Conservation (phyloP, 2,113 vertebrate genomes). For the Copsychus sechellarum region DNA sequence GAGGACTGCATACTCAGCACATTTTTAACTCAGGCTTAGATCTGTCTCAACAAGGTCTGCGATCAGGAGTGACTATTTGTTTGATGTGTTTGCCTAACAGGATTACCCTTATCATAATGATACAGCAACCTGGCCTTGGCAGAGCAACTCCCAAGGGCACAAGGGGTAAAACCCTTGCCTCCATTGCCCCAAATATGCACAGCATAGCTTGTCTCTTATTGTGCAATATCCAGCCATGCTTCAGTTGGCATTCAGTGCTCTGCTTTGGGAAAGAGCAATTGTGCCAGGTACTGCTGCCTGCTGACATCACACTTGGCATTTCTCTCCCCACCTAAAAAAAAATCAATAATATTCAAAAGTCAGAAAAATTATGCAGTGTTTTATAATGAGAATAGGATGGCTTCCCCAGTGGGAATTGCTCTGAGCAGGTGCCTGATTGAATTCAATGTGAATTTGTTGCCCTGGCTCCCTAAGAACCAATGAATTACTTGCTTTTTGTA, state of each 20-base stretch:
- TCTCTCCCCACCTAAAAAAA: not conserved
- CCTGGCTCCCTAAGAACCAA: not conserved
- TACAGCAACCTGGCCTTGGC: constrained; percentile 53
- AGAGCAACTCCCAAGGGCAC: not conserved
- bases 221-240: not conserved
- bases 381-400: not conserved
- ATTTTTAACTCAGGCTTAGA: constrained; percentile 1
- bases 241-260: not conserved
- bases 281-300: not conserved
- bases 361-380: not conserved
- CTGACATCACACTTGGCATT: not conserved
- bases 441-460: not conserved
- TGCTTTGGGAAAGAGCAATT: not conserved
- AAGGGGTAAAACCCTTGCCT: not conserved
- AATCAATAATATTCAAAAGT: not conserved
- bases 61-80: constrained; percentile 1
- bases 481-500: not conserved
- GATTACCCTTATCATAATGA: constrained; percentile 62
- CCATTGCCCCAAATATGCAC: not conserved
- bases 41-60: constrained; percentile 33
- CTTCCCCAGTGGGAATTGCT: not conserved
- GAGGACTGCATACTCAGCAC: not conserved
- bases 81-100: constrained; percentile 53
- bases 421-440: not conserved
- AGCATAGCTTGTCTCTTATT: not conserved